Base-by-base conservation (phyloP, 2,113 vertebrate genomes). In the Sula dactylatra region DNA sequence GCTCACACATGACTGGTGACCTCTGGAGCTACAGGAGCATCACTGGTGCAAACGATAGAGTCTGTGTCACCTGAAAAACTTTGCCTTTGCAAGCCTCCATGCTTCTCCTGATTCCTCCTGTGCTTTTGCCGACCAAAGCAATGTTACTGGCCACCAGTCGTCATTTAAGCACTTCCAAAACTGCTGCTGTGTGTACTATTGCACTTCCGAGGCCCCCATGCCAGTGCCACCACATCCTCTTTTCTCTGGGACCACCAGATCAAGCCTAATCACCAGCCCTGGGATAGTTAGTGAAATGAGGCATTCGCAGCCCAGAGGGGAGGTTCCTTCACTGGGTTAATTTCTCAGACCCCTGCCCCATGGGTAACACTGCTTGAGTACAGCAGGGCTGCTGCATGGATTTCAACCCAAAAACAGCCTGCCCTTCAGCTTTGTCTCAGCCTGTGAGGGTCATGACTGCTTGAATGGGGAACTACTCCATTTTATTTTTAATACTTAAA, bases 191-290 rank as follows among this genome's bases (percentile, higher is more conserved):
- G 20, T 52, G 21, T 72, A 26, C 24, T 47, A 47, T 11, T 54
- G 64, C 3, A 3, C 25, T 59, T 50, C 56, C 34, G 74, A 87
- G 56, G 25, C 9, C 11, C 21, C 78, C 8, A 8, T 6, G 16
- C 21, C 25, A 44, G 16, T 5, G 7, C 6, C 26, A 58, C 34
- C 4, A 3, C 26, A 42, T 36, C 0, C 0, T 82, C 36, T 26
- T 47, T 62, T 40, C 62, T 74, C 29, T 54, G 36, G 24, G 36
- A 47, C 22, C 22, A 26, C n/a, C 69, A 74, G 27, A 40, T 26
- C 8, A 47, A 74, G 55, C n/a, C 27, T 74, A 40, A 40, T 9
- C 13, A 10, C 34, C 52, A 42, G 16, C 31, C 52, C 66, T 21
- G 27, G 31, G 7, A 24, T 6, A 31, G 44, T 7, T 19, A 36